Base-by-base conservation (phyloP, 2,888 invertebrate species). In the Calameuta idolon region DNA sequence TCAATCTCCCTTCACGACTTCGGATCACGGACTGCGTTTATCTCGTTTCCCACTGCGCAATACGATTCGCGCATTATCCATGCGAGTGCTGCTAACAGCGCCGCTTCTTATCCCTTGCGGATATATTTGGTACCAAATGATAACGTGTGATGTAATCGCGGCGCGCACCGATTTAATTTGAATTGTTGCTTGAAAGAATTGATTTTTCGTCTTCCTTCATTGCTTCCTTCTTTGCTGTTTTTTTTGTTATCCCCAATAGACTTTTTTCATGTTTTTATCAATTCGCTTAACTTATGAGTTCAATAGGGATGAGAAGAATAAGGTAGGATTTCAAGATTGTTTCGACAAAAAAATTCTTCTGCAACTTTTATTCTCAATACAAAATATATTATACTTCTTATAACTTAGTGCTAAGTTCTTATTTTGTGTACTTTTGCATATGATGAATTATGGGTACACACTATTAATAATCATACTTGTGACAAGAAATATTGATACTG, bases 21-120 rank as follows among this genome's bases (percentile, higher is more conserved):
- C 88, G 87, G 85, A 83, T 84, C 87, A 85, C 84, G 81, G 84
- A 89, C 88, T 88, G 87, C 71, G 71, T 71, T 33, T 30, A 71
- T 71, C 71, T 31, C 15, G 34, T 23, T 31, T 34, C 33, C 31
- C n/a, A 71, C 31, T 71, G 71, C 71, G 71, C 71, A 71, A 71
- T 34, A 34, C 23, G 12, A 2, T 12, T 71, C 12, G 12, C 71
- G 71, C 71, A 71, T 71, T 34, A 34, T 30, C 15, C 71, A 11
- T 71, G 71, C 1, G 12, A 34, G 15, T 71, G 55, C 55, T 71
- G 12, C 31, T 12, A 30, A 34, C 31, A 71, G 71, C 71, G 71
- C 71, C 71, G 33, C 71, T 23, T 55, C 55, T 55, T 55, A 55
- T 55, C 23, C 23, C 23, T 55, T 23, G 55, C 55, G 55, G 55